phyloP scores from a whole-genome alignment of 2,113 vertebrate genomes.

The Colinus virginianus region DNA sequence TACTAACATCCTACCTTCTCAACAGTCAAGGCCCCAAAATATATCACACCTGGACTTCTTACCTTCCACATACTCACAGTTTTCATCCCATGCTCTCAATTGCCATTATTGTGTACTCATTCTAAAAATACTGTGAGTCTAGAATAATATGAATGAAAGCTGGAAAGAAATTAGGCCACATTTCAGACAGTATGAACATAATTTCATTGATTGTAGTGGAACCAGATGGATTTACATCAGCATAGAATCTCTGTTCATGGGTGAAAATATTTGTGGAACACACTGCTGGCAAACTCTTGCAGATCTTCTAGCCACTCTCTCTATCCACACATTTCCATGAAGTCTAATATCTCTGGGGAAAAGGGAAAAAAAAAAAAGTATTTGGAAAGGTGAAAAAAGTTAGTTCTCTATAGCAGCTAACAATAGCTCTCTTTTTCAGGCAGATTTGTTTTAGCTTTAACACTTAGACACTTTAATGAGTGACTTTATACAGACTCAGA shows the following conservation, averaged over 20 bases:
- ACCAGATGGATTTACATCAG: constrained; percentile 47
- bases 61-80: not conserved
- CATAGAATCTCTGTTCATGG: constrained; percentile 1
- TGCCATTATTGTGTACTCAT: not conserved
- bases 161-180: constrained; percentile 26
- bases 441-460: not conserved
- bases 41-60: not conserved
- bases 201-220: constrained; percentile 21
- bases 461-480: not conserved
- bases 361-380: not conserved
- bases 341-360: constrained; percentile 16
- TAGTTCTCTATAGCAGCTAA: not conserved
- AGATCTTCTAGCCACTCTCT: constrained; percentile 15
- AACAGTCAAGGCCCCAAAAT: not conserved
- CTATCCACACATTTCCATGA: constrained; percentile 29
- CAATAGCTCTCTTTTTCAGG: constrained; percentile 10
- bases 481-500: not conserved
- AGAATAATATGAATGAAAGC: constrained; percentile 27
- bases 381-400: not conserved
- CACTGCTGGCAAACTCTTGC: constrained; percentile 10
- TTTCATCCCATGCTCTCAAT: not conserved
- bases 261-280: constrained; percentile 31
- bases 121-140: not conserved
- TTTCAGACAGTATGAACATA: constrained; percentile 16
- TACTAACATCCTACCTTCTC: not conserved